These are phyloP conservation scores for Thermophis baileyi DNA, from an alignment of 2,113 vertebrate species.

Conservation along the genomic window DNA sequence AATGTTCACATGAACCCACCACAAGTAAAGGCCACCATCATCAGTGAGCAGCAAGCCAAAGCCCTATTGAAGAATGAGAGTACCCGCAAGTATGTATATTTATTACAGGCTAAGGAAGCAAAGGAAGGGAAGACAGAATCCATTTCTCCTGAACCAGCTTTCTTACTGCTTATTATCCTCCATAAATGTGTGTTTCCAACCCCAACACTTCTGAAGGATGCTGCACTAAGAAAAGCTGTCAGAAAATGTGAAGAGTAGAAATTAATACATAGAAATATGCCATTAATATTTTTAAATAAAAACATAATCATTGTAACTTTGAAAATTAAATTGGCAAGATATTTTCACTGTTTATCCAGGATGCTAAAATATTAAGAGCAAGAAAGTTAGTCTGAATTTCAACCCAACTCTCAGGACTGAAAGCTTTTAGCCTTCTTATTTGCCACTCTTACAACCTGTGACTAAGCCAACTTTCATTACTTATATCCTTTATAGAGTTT, in stretches of 20 bases:
- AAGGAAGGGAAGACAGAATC: not conserved
- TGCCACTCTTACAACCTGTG: not conserved
- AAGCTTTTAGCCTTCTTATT: not conserved
- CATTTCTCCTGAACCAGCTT: not conserved
- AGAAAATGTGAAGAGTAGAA: not conserved
- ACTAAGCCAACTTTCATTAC: not conserved
- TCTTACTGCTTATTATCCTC: not conserved
- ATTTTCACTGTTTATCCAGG: not conserved
- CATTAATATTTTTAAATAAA: not conserved
- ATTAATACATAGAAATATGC: not conserved
- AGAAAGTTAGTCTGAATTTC: not conserved
- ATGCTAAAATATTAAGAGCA: not conserved
- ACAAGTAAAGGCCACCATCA: constrained; percentile 97
- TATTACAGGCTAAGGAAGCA: not conserved
- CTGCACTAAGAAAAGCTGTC: not conserved
- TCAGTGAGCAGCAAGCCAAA: constrained; percentile 93
- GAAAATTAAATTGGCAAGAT: not conserved
- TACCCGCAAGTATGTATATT: constrained; percentile 79
- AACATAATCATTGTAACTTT: not conserved
- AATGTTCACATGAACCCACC: constrained; percentile 98
- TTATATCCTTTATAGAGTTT: not conserved
- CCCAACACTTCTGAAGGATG: not conserved
- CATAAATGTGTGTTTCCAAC: not conserved
- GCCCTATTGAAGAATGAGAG: constrained; percentile 90
- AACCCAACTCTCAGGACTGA: not conserved